Conservation (phyloP, 2,797 vertebrate species). For the Pyrocephalus nanus region DNA sequence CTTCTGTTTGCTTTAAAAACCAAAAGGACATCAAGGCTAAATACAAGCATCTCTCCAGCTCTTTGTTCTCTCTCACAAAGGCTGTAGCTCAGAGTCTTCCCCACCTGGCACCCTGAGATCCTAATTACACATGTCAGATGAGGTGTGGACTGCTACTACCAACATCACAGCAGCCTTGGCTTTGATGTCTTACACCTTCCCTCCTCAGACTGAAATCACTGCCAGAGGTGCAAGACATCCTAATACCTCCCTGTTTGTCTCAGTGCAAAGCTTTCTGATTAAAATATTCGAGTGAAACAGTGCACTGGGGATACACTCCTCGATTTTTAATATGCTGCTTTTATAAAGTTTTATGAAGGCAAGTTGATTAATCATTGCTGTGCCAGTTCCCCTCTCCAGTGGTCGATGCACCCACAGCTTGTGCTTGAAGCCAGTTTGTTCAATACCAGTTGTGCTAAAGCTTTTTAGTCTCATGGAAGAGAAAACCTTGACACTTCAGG, state of each 20-base stretch:
- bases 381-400: accelerated
- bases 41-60: background rate
- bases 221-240: slow-evolving; percentile 36
- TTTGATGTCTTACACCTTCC: slow-evolving; percentile 52
- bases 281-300: background rate
- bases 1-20: background rate
- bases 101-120: background rate
- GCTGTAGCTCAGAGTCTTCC: background rate
- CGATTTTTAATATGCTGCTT: background rate
- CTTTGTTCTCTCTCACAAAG: slow-evolving; percentile 19
- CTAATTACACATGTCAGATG: slow-evolving; percentile 40
- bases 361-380: accelerated
- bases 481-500: background rate
- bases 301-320: background rate
- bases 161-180: background rate
- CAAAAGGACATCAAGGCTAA: background rate
- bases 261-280: background rate
- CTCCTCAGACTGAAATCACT: background rate
- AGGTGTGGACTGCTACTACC: background rate
- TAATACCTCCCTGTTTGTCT: background rate
- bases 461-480: background rate
- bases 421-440: background rate
- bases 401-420: accelerated
- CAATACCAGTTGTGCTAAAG: background rate
- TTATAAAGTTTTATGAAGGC: background rate